A percentile compares a stretch with the other conserved stretches of the same genome.
phyloP scores from a whole-genome alignment of 2,113 vertebrate species.

The Paradisaea rubra region DNA sequence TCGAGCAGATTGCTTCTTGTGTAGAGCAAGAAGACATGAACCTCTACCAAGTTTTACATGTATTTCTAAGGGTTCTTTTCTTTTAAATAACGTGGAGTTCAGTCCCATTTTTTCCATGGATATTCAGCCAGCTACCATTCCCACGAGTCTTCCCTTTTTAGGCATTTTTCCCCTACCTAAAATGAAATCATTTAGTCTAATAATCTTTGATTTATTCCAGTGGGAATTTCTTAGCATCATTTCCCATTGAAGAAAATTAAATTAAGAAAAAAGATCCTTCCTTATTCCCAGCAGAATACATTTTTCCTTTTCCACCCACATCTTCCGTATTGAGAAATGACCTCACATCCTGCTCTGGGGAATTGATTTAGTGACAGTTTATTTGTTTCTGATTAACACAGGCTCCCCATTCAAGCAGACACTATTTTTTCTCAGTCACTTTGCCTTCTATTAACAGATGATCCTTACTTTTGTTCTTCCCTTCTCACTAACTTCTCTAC shows the following conservation, averaged over 20 bases:
- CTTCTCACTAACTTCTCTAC: neutral
- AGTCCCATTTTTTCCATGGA: neutral
- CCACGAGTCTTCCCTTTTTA: neutral
- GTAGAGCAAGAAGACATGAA: neutral
- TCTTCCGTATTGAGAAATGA: constrained; percentile 9
- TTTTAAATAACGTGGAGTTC: neutral
- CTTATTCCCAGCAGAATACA: neutral
- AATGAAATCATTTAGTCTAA: neutral
- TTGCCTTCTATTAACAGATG: neutral
- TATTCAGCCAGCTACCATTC: neutral
- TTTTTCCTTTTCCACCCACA: constrained; percentile 16
- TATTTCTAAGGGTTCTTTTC: neutral
- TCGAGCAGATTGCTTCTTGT: neutral
- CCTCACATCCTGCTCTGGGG: neutral
- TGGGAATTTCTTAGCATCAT: neutral
- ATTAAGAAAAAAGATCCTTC: neutral
- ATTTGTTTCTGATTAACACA: neutral
- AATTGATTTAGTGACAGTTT: neutral
- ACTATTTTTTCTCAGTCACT: neutral
- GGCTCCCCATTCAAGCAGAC: neutral
- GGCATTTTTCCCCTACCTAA: neutral
- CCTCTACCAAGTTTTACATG: neutral
- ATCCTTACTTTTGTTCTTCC: neutral
- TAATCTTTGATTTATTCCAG: constrained; percentile 3
- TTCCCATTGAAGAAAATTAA: constrained; percentile 8